Conservation (phyloP, 2,888 invertebrate genomes). For the Carpatolechia fugitivella region DNA sequence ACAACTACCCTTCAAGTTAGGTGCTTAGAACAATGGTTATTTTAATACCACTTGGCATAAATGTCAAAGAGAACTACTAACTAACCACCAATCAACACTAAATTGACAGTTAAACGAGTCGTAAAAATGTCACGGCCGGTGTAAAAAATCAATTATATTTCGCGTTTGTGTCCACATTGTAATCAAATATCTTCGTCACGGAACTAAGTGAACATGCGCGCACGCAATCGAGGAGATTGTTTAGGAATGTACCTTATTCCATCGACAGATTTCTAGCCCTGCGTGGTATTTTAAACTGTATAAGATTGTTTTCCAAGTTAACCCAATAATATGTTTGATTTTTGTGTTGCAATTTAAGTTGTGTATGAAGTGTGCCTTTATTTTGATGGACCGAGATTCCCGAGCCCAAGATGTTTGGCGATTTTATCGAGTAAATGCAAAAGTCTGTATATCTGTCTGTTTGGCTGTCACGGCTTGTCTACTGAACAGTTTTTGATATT, state of each 20-base stretch:
- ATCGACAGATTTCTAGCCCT: background rate
- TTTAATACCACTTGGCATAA: conserved; percentile 18
- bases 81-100: too few species aligned
- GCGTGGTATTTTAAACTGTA: background rate
- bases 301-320: too few species aligned
- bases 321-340: too few species aligned
- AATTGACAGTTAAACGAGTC: conserved; percentile 3
- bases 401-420: too few species aligned
- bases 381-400: too few species aligned
- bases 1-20: background rate
- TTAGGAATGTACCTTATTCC: background rate
- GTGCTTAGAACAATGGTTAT: conserved; percentile 1
- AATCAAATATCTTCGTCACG: conserved; percentile 4
- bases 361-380: too few species aligned
- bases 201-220: background rate
- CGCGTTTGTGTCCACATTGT: background rate
- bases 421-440: too few species aligned
- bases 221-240: conserved; percentile 1
- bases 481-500: too few species aligned
- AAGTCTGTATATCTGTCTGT: too few species aligned
- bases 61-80: conserved; percentile 20
- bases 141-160: conserved; percentile 10
- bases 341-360: too few species aligned
- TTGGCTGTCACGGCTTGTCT: too few species aligned
- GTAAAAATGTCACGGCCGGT: conserved; percentile 19